Base-by-base conservation (phyloP, 2,113 vertebrate genomes). In the Erythrolamprus reginae region DNA sequence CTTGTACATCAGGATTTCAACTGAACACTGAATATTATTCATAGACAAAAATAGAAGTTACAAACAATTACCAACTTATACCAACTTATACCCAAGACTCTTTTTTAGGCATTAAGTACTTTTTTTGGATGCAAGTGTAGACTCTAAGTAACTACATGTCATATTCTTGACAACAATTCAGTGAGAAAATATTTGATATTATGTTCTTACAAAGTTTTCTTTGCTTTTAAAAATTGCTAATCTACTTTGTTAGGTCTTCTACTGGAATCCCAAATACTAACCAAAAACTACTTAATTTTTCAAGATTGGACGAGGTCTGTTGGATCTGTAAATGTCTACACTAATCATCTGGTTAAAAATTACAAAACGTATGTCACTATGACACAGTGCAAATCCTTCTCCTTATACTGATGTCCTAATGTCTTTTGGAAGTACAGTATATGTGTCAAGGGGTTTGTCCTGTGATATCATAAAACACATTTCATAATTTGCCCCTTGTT, bases 51-150 rank as follows among this genome's bases (percentile, higher is more conserved):
- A 93, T 88, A 15, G 89, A 92, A 84, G 45, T 33, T 89, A 58
- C 90, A 92, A 92, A 84, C 56, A 92, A 84, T 93, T 93, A 89
- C 89, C 90, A 94, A 82, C 87, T 94, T 93, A 89, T 45, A n/a
- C 33, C 53, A 86, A 9, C 3, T 42, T 77, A 77, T 77, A 42
- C 3, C 2, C 9, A 21, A 21, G 33, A 38, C 88, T 26, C 53
- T 19, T 90, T 92, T n/a, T 86, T 51, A 93, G 90, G 61, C 89
- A 84, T 26, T 92, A 89, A 70, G 19, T 28, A 70, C 21, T 94
- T 93, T 84, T 93, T 1, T 92, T 89, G 85, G 17, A 38, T 77
- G 70, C 33, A 77, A 77, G 70, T 77, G 15, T 42, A 77, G 38
- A 77, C 17, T 77, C 70, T 21, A 38, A 19, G 15, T 38, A 33